Evolutionary conservation across 1,140 invertebrate genomes (phyloP), one percentile per base, ranked within the genome.

Genomic region (Pogonognathellus flavescens): DNA sequence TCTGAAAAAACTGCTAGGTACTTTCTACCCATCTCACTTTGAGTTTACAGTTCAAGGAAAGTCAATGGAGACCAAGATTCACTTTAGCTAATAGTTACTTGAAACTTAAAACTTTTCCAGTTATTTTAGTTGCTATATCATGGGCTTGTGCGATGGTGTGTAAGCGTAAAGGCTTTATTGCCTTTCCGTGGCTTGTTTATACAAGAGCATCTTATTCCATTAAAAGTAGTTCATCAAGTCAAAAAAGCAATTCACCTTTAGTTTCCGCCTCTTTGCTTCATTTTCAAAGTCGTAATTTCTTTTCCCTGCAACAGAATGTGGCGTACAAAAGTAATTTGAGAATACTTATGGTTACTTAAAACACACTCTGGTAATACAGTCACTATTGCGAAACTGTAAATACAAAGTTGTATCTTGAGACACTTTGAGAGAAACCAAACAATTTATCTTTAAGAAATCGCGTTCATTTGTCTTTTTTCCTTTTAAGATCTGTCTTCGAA

Each of bases 171-270:
- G 31, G 6, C 31, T 41, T 41, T 41, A 6, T 41, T 41, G 6
- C 31, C 31, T 41, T 6, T 41, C 31, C 62, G 22, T 11, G n/a
- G 25, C 25, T 76, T 76, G 70, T 76, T 76, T 50, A 76, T 76
- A 50, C 7, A 31, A 76, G 31, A 25, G 31, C 70, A 49, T 76
- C 70, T 41, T 76, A 76, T 76, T 76, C 31, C 70, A 49, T 76
- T 76, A 49, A 31, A 66, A 76, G 70, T 49, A 76, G 31, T 49
- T 76, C 70, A 76, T 76, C 70, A 76, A 76, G 70, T 76, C 70
- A 76, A 50, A 76, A 76, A 76, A 76, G 70, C 70, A 76, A 76
- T 76, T 76, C 70, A 76, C 70, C 25, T 76, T 76, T 76, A 76
- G 70, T 76, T 50, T 49, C 41, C 41, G 70, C 70, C 14, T n/a